Evolutionary conservation across 2,113 vertebrate genomes (phyloP).

Genomic region (Nesogale talazaci): DNA sequence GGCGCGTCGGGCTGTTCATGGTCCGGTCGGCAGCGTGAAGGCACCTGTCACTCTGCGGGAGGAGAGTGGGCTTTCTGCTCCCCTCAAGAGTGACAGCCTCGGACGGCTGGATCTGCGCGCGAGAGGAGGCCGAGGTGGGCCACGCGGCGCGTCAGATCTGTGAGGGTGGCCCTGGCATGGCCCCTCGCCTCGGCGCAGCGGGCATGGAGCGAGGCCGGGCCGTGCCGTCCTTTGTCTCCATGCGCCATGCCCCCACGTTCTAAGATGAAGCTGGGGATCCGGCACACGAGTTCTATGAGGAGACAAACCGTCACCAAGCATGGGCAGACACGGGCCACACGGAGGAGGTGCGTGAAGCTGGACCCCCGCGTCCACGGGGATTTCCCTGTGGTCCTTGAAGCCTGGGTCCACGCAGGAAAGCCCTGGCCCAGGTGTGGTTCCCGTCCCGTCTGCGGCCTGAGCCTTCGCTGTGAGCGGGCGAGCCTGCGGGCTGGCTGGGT

Average conservation of each 20-base stretch:
- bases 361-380: constrained; percentile 98
- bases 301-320: constrained; percentile 96
- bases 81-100: too few relatives aligned
- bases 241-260: constrained; percentile 93
- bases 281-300: constrained; percentile 98
- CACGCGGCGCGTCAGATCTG: too few relatives aligned
- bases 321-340: constrained; percentile 95
- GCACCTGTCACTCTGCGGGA: too few relatives aligned
- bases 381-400: constrained; percentile 97
- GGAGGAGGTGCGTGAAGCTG: constrained; percentile 96
- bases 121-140: too few relatives aligned
- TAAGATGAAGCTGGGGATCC: constrained; percentile 98
- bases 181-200: too few relatives aligned
- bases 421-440: constrained; percentile 67
- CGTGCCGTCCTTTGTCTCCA: neutral
- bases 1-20: too few relatives aligned
- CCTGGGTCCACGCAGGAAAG: constrained; percentile 86
- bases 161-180: too few relatives aligned
- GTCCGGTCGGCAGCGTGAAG: too few relatives aligned
- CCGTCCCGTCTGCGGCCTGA: too few relatives aligned
- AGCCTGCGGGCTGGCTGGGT: constrained; percentile 27
- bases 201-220: neutral
- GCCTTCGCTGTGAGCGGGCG: constrained; percentile 55
- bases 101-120: too few relatives aligned
- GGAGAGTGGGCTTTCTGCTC: too few relatives aligned